Conservation (phyloP, 1,140 invertebrate species). For the Eupristina koningsbergeri region DNA sequence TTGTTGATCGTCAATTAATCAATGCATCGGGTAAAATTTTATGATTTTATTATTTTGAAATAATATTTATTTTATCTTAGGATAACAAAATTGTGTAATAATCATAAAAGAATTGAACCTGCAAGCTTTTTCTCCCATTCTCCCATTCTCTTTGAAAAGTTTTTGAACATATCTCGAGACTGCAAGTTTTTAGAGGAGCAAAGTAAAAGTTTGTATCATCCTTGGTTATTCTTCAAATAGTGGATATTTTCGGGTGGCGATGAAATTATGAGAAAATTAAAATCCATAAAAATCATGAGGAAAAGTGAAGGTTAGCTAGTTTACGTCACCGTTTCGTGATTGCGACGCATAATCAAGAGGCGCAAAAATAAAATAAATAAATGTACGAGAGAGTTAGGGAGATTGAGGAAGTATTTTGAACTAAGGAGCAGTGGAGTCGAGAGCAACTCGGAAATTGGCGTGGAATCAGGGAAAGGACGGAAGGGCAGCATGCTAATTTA, state of each 20-base stretch:
- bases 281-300: conserved; percentile 8
- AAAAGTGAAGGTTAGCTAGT: conserved; percentile 28
- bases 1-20: too few relatives aligned
- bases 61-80: background rate
- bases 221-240: background rate
- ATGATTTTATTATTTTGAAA: too few relatives aligned
- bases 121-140: too few relatives aligned
- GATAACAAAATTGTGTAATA: background rate
- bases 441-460: conserved; percentile 56
- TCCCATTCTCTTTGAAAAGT: too few relatives aligned
- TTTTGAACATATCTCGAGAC: background rate
- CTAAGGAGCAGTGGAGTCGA: conserved; percentile 14
- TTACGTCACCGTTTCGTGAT: conserved; percentile 32
- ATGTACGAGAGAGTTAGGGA: conserved; percentile 23
- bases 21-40: too few relatives aligned
- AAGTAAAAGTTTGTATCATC: too few relatives aligned
- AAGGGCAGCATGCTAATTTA: conserved; percentile 72
- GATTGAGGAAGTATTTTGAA: conserved; percentile 48
- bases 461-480: conserved; percentile 60
- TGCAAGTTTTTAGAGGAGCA: background rate
- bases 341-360: conserved; percentile 50
- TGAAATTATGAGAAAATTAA: conserved; percentile 8
- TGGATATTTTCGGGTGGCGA: too few relatives aligned
- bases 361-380: conserved; percentile 48
- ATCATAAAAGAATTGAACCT: background rate